phyloP scores from a whole-genome alignment of 2,113 vertebrate genomes.

The Pampusana beccarii region DNA sequence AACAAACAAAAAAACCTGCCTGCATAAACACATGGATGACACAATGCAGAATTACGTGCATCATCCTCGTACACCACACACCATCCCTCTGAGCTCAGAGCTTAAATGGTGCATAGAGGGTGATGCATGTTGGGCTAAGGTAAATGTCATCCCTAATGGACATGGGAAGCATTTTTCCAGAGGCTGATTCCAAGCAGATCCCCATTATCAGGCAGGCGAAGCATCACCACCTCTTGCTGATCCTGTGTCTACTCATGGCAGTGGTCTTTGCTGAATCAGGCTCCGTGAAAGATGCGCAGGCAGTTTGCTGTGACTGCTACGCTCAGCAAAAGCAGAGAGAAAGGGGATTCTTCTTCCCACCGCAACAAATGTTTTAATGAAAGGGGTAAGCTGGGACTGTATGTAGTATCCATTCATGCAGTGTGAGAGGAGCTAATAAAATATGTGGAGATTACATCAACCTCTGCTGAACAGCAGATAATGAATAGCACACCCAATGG shows the following conservation, averaged over 20 bases:
- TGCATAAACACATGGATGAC: not conserved
- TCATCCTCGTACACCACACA: accelerated
- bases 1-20: too few species aligned
- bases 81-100: not conserved
- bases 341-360: not conserved
- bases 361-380: not conserved
- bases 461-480: not conserved
- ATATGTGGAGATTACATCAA: not conserved
- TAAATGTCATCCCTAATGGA: not conserved
- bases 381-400: not conserved
- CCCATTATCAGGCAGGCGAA: not conserved
- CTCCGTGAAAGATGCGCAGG: not conserved
- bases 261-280: not conserved
- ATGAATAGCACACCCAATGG: accelerated
- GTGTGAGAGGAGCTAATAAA: not conserved
- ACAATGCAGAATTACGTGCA: not conserved
- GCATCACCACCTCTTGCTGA: not conserved
- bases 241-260: accelerated
- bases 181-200: not conserved
- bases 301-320: not conserved
- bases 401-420: not conserved
- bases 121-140: not conserved
- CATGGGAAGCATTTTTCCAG: not conserved
- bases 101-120: not conserved
- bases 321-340: not conserved